Evolutionary conservation across 2,797 vertebrate genomes (phyloP).

Genomic region (Etheostoma perlongum): DNA sequence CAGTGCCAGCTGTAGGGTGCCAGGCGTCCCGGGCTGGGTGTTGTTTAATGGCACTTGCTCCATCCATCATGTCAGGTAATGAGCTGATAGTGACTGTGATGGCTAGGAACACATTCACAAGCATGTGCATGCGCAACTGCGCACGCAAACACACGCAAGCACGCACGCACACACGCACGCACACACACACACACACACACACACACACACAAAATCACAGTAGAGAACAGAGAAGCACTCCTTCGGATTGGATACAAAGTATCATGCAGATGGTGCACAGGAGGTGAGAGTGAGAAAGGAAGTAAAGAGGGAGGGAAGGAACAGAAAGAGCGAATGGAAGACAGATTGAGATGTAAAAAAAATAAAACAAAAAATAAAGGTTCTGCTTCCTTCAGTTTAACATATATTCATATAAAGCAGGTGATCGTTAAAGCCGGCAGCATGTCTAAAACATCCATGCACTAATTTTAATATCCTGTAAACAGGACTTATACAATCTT

Average conservation of each 20-base stretch:
- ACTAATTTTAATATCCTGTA: slow-evolving; percentile 21
- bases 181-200: no score
- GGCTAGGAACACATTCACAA: slow-evolving; percentile 53
- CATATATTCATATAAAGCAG: slow-evolving; percentile 5
- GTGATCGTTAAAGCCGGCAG: slow-evolving; percentile 20
- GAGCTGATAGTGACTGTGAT: slow-evolving; percentile 81
- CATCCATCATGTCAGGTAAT: slow-evolving; percentile 86
- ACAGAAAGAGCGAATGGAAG: slow-evolving; percentile 46
- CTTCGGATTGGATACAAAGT: slow-evolving; percentile 70
- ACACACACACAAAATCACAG: slow-evolving; percentile 15
- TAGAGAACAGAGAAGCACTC: slow-evolving; percentile 56
- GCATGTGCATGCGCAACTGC: slow-evolving; percentile 25
- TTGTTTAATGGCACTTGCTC: slow-evolving; percentile 79
- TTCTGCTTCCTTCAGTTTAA: slow-evolving; percentile 34
- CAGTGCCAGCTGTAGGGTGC: slow-evolving; percentile 78
- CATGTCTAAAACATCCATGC: slow-evolving; percentile 18
- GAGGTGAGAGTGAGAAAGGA: slow-evolving; percentile 57
- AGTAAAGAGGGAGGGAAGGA: slow-evolving; percentile 30
- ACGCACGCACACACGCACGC: background rate
- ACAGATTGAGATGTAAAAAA: slow-evolving; percentile 24
- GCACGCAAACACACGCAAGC: slow-evolving; percentile 4
- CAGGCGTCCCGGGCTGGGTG: slow-evolving; percentile 73
- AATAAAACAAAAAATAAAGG: background rate
- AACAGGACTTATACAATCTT: slow-evolving; percentile 29
- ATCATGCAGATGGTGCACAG: slow-evolving; percentile 81